Evolutionary conservation across 1,140 invertebrate species (phyloP).

Genomic region (Hypothenemus hampei): DNA sequence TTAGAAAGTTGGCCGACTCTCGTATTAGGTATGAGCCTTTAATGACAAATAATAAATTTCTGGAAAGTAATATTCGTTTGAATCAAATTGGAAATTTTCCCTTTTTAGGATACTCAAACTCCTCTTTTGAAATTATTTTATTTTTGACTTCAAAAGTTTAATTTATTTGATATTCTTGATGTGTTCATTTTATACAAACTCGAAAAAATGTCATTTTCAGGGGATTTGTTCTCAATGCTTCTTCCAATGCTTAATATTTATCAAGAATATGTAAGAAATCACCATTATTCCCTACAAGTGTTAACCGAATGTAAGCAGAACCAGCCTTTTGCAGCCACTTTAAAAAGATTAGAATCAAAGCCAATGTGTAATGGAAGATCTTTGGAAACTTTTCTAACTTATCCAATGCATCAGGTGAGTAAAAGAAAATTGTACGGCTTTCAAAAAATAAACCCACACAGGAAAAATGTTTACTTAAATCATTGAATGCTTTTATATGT

Average conservation of each 20-base stretch:
- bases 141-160: too few relatives aligned
- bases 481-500: too few relatives aligned
- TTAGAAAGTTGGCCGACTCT: conserved; percentile 92
- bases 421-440: too few relatives aligned
- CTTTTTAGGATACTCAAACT: too few relatives aligned
- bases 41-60: too few relatives aligned
- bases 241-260: conserved; percentile 92
- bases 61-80: too few relatives aligned
- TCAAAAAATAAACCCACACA: too few relatives aligned
- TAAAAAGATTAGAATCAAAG: conserved; percentile 76
- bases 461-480: too few relatives aligned
- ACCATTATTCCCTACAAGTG: conserved; percentile 92
- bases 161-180: too few relatives aligned
- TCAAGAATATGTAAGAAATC: conserved; percentile 91
- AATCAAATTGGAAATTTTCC: too few relatives aligned
- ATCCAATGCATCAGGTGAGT: conserved; percentile 92
- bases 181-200: too few relatives aligned
- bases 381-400: conserved; percentile 86
- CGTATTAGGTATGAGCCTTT: conserved; percentile 69
- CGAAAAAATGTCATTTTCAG: conserved; percentile 52
- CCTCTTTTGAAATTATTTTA: too few relatives aligned
- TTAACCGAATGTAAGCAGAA: conserved; percentile 89
- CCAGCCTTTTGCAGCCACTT: conserved; percentile 73
- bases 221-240: conserved; percentile 90
- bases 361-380: conserved; percentile 77